phyloP scores from a whole-genome alignment of 2,797 vertebrate genomes.

The Platyrinchus mystaceus region DNA sequence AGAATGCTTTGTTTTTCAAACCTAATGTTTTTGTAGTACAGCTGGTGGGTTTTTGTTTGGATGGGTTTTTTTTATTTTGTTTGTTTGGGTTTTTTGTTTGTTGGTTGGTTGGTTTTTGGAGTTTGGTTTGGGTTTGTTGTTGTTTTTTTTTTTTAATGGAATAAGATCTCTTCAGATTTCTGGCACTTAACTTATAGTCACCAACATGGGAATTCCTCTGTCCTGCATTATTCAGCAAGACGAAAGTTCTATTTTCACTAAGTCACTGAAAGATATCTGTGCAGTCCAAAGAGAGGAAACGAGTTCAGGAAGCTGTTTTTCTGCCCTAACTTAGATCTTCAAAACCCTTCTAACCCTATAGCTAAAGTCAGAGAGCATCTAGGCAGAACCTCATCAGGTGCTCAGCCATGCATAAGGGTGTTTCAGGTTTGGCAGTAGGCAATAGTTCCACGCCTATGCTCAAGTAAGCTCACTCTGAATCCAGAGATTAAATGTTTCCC shows the following conservation, averaged over 20 bases:
- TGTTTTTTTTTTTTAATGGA: background rate
- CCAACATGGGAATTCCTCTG: background rate
- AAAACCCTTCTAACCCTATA: background rate
- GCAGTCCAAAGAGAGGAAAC: background rate
- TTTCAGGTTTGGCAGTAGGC: background rate
- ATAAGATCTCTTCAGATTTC: background rate
- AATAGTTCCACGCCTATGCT: background rate
- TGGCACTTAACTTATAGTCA: background rate
- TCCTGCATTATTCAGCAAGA: background rate
- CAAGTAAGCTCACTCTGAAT: background rate
- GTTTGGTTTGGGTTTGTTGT: background rate
- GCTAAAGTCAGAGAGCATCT: background rate
- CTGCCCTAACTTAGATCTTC: background rate
- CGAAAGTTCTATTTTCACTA: background rate
- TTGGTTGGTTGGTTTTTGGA: background rate
- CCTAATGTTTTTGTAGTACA: background rate
- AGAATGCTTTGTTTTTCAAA: background rate
- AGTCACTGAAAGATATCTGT: background rate
- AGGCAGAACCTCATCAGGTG: background rate
- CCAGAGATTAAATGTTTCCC: conserved; percentile 1
- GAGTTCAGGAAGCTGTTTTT: background rate
- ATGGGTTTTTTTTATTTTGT: background rate
- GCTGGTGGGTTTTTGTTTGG: background rate
- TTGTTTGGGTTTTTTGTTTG: background rate
- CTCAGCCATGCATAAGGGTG: background rate